Conservation (phyloP, 2,888 invertebrate species). For the Carpatolechia fugitivella region DNA sequence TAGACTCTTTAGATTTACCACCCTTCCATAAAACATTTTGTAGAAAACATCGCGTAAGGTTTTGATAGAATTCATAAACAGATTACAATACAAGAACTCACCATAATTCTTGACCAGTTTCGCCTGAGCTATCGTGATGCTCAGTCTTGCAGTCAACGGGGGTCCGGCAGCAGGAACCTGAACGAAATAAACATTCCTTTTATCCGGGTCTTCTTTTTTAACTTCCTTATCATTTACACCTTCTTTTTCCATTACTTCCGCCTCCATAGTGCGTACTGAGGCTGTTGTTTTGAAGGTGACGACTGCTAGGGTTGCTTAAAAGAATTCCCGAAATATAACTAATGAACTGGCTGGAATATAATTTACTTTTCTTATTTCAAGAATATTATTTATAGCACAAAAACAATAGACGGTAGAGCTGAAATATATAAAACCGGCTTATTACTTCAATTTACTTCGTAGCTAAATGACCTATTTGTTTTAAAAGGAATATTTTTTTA, state of each 20-base stretch:
- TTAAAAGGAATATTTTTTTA: not conserved
- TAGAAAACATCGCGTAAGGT: too few species aligned
- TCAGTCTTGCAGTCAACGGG: slow-evolving; percentile 84
- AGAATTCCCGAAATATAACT: too few species aligned
- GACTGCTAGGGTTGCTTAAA: too few species aligned
- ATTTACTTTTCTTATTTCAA: too few species aligned
- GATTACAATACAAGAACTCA: slow-evolving; percentile 32
- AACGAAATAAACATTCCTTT: not conserved
- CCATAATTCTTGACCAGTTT: slow-evolving; percentile 96
- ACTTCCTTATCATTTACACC: not conserved
- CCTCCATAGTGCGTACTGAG: not conserved
- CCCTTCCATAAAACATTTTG: too few species aligned
- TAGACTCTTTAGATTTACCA: too few species aligned
- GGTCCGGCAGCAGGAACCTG: slow-evolving; percentile 62
- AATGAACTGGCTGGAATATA: too few species aligned
- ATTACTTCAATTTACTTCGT: not conserved
- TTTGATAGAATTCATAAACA: too few species aligned
- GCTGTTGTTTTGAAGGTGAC: not conserved
- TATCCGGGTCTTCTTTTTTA: not conserved
- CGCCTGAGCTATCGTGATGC: slow-evolving; percentile 93
- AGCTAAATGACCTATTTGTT: not conserved
- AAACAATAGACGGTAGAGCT: too few species aligned
- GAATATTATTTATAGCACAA: too few species aligned
- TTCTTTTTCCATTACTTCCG: not conserved
- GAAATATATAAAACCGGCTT: not conserved